phyloP scores from a whole-genome alignment of 2,797 vertebrate species.

The Spinus olivaceus region DNA sequence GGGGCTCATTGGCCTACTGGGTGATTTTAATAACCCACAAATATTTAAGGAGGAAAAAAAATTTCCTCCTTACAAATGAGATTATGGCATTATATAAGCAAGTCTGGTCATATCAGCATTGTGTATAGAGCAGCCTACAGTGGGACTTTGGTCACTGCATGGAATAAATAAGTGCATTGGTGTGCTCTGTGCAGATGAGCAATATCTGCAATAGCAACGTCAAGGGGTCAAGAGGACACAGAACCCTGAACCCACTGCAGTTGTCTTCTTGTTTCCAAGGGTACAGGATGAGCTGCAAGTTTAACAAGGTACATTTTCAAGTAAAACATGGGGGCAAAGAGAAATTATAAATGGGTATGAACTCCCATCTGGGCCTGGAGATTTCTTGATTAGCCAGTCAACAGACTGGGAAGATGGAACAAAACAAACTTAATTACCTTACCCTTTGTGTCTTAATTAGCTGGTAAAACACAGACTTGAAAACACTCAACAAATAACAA shows the following conservation, averaged over 20 bases:
- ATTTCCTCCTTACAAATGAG: neutral
- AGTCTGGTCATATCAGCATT: neutral
- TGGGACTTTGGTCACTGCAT: neutral
- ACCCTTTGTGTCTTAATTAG: neutral
- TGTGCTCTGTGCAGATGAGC: neutral
- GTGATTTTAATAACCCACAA: neutral
- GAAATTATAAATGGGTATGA: neutral
- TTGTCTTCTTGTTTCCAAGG: neutral
- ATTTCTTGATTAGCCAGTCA: neutral
- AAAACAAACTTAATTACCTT: neutral
- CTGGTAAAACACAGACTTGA: neutral
- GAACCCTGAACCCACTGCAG: neutral
- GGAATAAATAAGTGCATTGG: neutral
- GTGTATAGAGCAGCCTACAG: neutral
- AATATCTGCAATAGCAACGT: neutral
- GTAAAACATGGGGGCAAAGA: neutral
- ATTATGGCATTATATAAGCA: neutral
- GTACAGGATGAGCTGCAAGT: neutral
- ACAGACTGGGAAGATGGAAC: neutral
- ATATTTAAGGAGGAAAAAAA: neutral
- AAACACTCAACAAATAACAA: neutral
- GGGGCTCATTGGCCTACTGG: neutral
- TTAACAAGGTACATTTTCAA: neutral
- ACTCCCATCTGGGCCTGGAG: neutral
- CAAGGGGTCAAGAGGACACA: neutral